Conservation (phyloP, 2,797 vertebrate species). For the Morus bassanus region DNA sequence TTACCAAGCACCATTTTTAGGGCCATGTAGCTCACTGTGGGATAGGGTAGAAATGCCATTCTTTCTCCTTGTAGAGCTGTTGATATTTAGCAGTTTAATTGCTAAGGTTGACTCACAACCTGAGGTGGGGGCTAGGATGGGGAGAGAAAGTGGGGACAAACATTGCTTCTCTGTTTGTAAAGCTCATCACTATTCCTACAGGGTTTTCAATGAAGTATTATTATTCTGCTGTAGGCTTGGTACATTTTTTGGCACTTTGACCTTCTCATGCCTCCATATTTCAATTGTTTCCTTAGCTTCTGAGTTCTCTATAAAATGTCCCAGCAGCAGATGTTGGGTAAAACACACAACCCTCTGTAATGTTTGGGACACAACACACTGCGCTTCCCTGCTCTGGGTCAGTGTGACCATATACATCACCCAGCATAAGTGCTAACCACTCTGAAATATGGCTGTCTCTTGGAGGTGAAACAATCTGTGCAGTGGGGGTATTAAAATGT, state of each 20-base stretch:
- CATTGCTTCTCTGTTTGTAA: background rate
- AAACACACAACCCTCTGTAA: background rate
- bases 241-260: background rate
- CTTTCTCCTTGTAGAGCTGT: background rate
- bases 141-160: background rate
- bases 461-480: accelerated
- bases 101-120: background rate
- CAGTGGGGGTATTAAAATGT: background rate
- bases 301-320: background rate
- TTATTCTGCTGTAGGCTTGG: background rate
- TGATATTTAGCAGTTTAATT: background rate
- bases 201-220: background rate
- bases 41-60: background rate
- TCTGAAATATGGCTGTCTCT: background rate
- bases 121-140: background rate
- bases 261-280: background rate
- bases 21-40: background rate
- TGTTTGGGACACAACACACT: background rate
- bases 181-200: background rate
- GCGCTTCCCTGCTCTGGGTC: background rate
- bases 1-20: background rate
- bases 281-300: background rate
- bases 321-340: background rate
- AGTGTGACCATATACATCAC: background rate
- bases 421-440: background rate